A percentile compares a stretch with the other conserved stretches of the same genome.
Evolutionary conservation across 2,113 vertebrate species (phyloP).

Genomic region (Tragelaphus imberbis): DNA sequence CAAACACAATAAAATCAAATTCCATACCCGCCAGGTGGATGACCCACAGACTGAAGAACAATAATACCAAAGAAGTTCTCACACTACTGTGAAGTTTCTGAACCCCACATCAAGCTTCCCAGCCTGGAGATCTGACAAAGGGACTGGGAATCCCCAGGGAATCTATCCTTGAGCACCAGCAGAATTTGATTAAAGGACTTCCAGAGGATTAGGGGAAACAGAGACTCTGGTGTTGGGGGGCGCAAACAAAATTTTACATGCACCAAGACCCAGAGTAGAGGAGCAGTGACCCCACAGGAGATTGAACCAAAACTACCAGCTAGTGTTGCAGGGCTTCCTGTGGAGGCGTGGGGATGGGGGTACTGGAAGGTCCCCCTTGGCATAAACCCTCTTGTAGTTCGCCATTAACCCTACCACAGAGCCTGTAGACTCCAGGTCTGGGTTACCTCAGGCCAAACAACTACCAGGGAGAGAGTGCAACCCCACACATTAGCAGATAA

Average conservation of each 20-base stretch:
- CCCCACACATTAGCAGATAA: background rate
- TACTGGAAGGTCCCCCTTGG: background rate
- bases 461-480: background rate
- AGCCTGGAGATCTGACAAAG: background rate
- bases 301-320: background rate
- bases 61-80: background rate
- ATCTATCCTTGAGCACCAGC: background rate
- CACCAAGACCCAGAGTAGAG: background rate
- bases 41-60: background rate
- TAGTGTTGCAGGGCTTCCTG: background rate
- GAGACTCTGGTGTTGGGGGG: background rate
- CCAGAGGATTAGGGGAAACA: background rate
- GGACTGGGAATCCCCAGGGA: background rate
- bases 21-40: rapidly evolving
- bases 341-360: rapidly evolving
- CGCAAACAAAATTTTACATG: background rate
- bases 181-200: background rate
- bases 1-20: background rate
- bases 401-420: background rate
- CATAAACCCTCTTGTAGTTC: background rate
- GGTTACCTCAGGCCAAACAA: background rate
- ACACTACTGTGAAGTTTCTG: background rate
- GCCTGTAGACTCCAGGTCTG: background rate
- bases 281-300: background rate
- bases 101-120: background rate